Evolutionary conservation across 2,888 invertebrate genomes (phyloP).

Genomic region (Cantharis rufa): DNA sequence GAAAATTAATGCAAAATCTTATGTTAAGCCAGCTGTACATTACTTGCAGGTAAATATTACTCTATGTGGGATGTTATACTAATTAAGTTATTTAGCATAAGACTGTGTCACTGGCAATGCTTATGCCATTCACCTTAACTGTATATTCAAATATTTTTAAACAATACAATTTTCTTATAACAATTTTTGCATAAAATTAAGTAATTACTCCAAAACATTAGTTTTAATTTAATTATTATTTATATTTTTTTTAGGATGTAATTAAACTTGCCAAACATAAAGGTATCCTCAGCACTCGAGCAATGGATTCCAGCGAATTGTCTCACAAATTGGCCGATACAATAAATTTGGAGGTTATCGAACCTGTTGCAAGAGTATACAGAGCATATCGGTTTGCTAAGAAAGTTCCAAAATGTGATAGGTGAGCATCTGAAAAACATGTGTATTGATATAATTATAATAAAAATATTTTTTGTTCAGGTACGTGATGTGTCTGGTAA

Average conservation of each 20-base stretch:
- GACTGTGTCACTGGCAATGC: neutral
- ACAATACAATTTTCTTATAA: neutral
- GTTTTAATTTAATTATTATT: neutral
- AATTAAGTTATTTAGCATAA: neutral
- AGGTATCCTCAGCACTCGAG: constrained; percentile 61
- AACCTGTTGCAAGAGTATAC: constrained; percentile 80
- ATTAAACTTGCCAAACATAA: constrained; percentile 71
- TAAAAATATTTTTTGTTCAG: constrained; percentile 37
- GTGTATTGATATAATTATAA: neutral
- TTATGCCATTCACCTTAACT: neutral
- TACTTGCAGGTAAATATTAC: constrained; percentile 64
- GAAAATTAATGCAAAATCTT: constrained; percentile 72
- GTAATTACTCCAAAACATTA: neutral
- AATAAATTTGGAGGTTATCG: constrained; percentile 80
- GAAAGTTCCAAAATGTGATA: constrained; percentile 73
- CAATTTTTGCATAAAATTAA: neutral
- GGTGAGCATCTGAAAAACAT: constrained; percentile 41
- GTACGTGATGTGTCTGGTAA: constrained; percentile 79
- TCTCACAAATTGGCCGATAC: constrained; percentile 78
- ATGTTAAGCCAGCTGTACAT: constrained; percentile 75
- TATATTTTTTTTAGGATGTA: constrained; percentile 62
- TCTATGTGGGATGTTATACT: neutral
- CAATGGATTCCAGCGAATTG: constrained; percentile 71
- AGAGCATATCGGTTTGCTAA: constrained; percentile 77
- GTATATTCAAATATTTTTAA: neutral